These are phyloP conservation scores for Micrasema longulum DNA, from an alignment of 1,140 invertebrate genomes.

Conservation along the genomic window DNA sequence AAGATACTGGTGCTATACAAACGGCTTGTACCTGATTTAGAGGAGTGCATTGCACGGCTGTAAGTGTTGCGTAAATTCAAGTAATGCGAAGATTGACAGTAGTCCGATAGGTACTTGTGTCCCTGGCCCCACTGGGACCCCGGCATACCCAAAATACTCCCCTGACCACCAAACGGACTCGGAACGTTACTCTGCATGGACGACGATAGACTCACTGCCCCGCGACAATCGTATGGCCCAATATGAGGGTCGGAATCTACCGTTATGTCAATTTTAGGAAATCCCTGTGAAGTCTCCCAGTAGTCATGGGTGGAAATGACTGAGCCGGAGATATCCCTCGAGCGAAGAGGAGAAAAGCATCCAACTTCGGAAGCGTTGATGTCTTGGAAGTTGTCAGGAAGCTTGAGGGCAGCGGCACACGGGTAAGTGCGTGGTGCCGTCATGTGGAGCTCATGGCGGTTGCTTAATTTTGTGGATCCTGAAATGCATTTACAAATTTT, in stretches of 20 bases:
- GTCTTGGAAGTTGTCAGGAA: constrained; percentile 68
- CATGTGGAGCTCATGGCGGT: constrained; percentile 59
- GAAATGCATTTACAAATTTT: constrained; percentile 20
- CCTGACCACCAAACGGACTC: constrained; percentile 72
- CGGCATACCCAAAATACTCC: constrained; percentile 78
- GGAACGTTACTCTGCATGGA: constrained; percentile 82
- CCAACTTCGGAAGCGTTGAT: constrained; percentile 72
- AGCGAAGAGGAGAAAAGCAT: constrained; percentile 72
- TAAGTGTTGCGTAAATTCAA: constrained; percentile 66
- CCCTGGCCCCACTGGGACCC: constrained; percentile 77
- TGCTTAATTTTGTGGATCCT: constrained; percentile 26
- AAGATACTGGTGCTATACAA: constrained; percentile 22
- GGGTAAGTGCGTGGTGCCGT: constrained; percentile 60
- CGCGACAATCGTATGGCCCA: constrained; percentile 77
- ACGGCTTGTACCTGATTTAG: constrained; percentile 53
- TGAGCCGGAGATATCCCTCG: constrained; percentile 71
- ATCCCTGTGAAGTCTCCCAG: constrained; percentile 55
- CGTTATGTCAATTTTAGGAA: constrained; percentile 60
- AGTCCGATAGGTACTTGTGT: constrained; percentile 76
- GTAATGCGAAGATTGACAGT: constrained; percentile 73
- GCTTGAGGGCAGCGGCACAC: constrained; percentile 59
- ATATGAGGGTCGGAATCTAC: constrained; percentile 68
- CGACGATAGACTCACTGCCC: constrained; percentile 74
- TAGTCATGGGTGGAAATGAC: constrained; percentile 60
- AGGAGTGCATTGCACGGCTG: constrained; percentile 53